phyloP scores from a whole-genome alignment of 2,113 vertebrate genomes.

The Apistogramma diplotaenia region DNA sequence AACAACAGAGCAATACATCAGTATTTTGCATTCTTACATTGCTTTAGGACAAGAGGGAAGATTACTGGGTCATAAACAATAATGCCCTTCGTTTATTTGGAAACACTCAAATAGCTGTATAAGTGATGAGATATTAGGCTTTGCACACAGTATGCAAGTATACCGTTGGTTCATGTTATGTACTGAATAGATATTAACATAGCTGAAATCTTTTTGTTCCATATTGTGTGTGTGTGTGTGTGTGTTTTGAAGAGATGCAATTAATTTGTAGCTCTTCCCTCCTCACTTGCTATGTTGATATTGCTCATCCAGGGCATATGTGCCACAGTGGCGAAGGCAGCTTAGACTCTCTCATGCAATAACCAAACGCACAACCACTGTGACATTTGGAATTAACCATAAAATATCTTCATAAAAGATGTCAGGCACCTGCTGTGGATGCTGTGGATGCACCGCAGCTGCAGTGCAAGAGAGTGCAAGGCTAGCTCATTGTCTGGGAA shows the following conservation, averaged over 20 bases:
- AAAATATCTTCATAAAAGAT: conserved; percentile 54
- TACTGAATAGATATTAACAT: not conserved
- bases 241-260: not conserved
- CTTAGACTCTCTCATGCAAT: conserved; percentile 4
- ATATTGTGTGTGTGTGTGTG: not conserved
- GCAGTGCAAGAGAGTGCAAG: not conserved
- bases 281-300: not conserved
- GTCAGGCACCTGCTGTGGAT: conserved; percentile 21
- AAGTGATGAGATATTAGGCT: conserved; percentile 4
- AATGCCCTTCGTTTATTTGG: not conserved
- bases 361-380: conserved; percentile 26
- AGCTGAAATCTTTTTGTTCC: not conserved
- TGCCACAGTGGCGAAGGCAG: conserved; percentile 14
- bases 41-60: not conserved
- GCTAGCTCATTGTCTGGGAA: conserved; percentile 27
- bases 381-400: conserved; percentile 45
- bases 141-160: not conserved
- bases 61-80: conserved; percentile 12
- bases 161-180: not conserved
- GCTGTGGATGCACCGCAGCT: conserved; percentile 11
- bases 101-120: not conserved
- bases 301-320: conserved; percentile 20
- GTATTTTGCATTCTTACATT: not conserved
- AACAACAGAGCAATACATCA: not conserved
- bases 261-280: not conserved